Evolutionary conservation across 2,888 invertebrate species (phyloP).

Genomic region (Melieria picta): DNA sequence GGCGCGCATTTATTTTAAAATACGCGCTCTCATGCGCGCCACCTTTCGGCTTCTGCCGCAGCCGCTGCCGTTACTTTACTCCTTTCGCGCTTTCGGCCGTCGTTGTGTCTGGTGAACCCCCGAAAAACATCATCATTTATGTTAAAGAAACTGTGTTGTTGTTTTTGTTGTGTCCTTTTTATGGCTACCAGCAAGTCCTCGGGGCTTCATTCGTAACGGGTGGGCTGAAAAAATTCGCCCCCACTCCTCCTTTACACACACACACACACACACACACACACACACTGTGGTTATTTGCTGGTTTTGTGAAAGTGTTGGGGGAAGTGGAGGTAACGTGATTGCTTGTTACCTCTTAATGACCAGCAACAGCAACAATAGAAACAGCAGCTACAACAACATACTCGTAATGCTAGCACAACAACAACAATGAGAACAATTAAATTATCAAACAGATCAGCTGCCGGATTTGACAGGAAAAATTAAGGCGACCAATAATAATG

Average conservation of each 20-base stretch:
- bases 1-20: conserved; percentile 57
- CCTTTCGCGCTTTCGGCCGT: background rate
- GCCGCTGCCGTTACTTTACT: background rate
- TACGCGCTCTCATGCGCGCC: conserved; percentile 46
- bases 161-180: conserved; percentile 32
- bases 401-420: no score
- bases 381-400: no score
- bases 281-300: background rate
- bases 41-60: background rate
- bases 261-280: conserved; percentile 8
- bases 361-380: no score
- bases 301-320: background rate
- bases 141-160: conserved; percentile 17
- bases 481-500: no score
- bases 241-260: background rate
- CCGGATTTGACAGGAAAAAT: no score
- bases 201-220: conserved; percentile 28
- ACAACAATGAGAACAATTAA: no score
- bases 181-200: conserved; percentile 28
- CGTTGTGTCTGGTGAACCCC: background rate
- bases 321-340: conserved; percentile 4
- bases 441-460: no score
- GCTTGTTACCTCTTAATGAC: background rate
- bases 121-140: conserved; percentile 5
- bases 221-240: no score